Base-by-base conservation (phyloP, 2,888 invertebrate genomes). In the Andrena bicolor region DNA sequence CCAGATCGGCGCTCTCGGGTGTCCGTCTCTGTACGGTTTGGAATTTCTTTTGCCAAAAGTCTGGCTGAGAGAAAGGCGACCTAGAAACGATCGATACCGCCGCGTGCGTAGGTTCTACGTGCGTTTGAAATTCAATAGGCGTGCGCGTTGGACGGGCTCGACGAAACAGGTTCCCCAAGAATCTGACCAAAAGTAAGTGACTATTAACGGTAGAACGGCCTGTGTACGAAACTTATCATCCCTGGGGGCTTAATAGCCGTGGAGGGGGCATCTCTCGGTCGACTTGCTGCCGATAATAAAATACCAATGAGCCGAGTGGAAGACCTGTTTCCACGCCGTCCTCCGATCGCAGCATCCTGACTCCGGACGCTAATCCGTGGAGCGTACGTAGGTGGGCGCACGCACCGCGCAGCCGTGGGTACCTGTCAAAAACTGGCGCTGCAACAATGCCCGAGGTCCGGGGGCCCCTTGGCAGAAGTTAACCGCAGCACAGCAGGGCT, bases 401-500 rank as follows among this genome's bases (percentile, higher is more conserved):
- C 82, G 79, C 72, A 76, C 53, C 87, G 76, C 86, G 70, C 58
- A 66, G 81, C 65, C 64, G 28, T 85, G 90, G 41, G 89, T 89
- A 91, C 90, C 90, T 91, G 90, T 90, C 90, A 90, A 87, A 88
- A 90, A 90, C 87, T 89, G 86, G 89, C 89, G 88, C 80, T 88
- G 86, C 87, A 87, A 91, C 90, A 91, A 90, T 90, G 85, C 87
- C 83, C 64, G 75, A 30, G 76, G 77, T 74, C 80, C 80, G 79
- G 80, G 76, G 86, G 85, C 72, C 85, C 83, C 85, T 84, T 83
- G 85, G 91, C 86, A 88, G 82, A 90, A 90, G 91, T 89, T 90
- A 88, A 90, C 90, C 90, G 84, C 90, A 87, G 83, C 91, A 65
- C 88, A 89, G 88, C 88, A 83, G 89, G 90, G 82, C 85, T 82